These are phyloP conservation scores for Catostylus mosaicus DNA, from an alignment of 30 jellyfish, hydroid and myxozoan genomes.

Conservation along the genomic window DNA sequence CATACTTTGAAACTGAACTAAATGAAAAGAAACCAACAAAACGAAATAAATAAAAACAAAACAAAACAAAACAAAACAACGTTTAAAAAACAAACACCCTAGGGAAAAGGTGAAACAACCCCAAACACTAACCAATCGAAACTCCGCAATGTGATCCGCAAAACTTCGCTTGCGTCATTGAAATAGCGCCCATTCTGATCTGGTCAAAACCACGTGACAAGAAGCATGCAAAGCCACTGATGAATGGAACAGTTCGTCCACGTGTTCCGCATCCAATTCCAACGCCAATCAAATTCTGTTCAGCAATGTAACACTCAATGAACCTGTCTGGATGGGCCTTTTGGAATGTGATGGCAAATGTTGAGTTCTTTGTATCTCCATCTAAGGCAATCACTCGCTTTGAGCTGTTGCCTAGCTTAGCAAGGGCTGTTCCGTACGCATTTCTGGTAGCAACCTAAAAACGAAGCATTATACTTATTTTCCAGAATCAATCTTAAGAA, in stretches of 20 bases:
- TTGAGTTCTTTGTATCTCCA: slow-evolving; percentile 98
- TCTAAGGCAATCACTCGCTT: slow-evolving; percentile 89
- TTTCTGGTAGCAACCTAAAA: slow-evolving; percentile 91
- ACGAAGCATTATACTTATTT: background rate
- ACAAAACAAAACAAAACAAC: background rate
- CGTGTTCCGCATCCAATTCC: slow-evolving; percentile 96
- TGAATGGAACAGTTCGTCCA: slow-evolving; percentile 88
- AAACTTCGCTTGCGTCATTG: slow-evolving; percentile 84
- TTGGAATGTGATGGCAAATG: slow-evolving; percentile 95
- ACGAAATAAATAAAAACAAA: too few relatives aligned
- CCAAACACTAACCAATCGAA: slow-evolving; percentile 76
- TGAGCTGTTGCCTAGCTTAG: slow-evolving; percentile 88
- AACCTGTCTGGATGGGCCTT: slow-evolving; percentile 93
- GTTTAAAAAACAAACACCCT: too few relatives aligned
- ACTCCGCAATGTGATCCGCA: slow-evolving; percentile 98
- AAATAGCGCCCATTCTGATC: slow-evolving; percentile 98
- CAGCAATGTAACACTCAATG: slow-evolving; percentile 98
- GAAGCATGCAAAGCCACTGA: slow-evolving; percentile 96
- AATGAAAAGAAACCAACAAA: too few relatives aligned
- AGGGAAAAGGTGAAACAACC: too few relatives aligned
- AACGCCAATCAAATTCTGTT: slow-evolving; percentile 95
- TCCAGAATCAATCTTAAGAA: background rate
- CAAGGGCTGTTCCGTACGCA: slow-evolving; percentile 95
- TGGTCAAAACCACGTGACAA: slow-evolving; percentile 97
- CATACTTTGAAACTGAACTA: too few relatives aligned